phyloP scores from a whole-genome alignment of 2,113 vertebrate genomes.

The Siniperca knerii region DNA sequence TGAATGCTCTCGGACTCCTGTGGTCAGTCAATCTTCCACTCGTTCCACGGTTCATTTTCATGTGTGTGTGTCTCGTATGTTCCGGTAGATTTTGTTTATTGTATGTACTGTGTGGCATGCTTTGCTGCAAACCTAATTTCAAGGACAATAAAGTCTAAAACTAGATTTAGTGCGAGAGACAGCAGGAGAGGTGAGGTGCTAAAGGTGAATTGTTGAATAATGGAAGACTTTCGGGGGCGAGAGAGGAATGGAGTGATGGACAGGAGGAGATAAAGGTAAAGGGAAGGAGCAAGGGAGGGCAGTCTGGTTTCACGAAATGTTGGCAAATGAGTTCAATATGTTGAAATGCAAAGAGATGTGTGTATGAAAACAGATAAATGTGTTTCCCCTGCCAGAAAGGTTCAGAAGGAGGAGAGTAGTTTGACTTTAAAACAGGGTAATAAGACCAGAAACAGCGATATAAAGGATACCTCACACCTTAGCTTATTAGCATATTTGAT shows the following conservation, averaged over 20 bases:
- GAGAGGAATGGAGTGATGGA: conserved; percentile 33
- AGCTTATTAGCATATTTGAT: neutral
- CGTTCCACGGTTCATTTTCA: conserved; percentile 10
- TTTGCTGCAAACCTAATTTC: conserved; percentile 68
- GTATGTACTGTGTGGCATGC: conserved; percentile 15
- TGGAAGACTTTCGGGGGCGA: conserved; percentile 30
- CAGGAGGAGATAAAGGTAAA: conserved; percentile 23
- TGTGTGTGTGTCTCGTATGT: conserved; percentile 48
- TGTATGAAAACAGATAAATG: neutral
- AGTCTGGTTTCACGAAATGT: conserved; percentile 5
- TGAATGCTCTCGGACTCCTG: neutral
- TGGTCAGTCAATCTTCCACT: conserved; percentile 2
- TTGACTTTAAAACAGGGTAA: neutral
- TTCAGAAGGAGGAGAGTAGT: neutral
- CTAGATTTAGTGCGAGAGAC: conserved; percentile 55
- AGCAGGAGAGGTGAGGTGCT: conserved; percentile 32
- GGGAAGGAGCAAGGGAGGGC: neutral
- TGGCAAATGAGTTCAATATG: conserved; percentile 13
- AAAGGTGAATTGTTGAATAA: conserved; percentile 60
- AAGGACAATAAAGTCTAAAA: conserved; percentile 73
- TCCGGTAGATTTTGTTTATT: conserved; percentile 55
- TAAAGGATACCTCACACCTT: neutral
- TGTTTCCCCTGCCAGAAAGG: neutral
- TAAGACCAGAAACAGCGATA: neutral
- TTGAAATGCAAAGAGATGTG: conserved; percentile 7